Evolutionary conservation across 2,797 vertebrate genomes (phyloP).

Genomic region (Manis pentadactyla): DNA sequence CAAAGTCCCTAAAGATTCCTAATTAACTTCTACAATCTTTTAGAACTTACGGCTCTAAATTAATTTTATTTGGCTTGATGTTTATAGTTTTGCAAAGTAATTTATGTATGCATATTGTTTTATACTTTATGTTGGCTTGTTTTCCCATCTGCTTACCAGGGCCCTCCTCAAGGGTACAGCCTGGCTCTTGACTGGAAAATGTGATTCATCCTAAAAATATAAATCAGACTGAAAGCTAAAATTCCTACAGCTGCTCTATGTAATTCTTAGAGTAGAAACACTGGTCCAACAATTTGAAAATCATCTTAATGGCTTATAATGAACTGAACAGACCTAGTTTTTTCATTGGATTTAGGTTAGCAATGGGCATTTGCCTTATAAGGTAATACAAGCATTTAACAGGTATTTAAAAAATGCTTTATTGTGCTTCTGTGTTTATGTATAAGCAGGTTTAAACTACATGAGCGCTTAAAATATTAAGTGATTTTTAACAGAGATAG

Average conservation of each 20-base stretch:
- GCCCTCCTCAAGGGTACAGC: not conserved
- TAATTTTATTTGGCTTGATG: constrained; percentile 31
- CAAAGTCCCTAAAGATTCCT: not conserved
- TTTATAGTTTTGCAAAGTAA: constrained; percentile 32
- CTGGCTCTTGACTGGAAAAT: not conserved
- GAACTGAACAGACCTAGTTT: not conserved
- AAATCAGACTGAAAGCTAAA: not conserved
- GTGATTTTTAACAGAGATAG: constrained; percentile 49
- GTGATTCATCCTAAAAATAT: constrained; percentile 19
- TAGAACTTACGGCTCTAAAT: constrained; percentile 21
- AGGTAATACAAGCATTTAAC: constrained; percentile 25
- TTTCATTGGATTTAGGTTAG: constrained; percentile 8
- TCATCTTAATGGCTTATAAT: not conserved
- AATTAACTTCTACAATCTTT: constrained; percentile 7
- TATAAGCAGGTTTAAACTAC: constrained; percentile 17
- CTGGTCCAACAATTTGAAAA: not conserved
- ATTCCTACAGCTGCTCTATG: not conserved
- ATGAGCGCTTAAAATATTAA: not conserved
- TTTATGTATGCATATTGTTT: not conserved
- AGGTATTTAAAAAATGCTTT: constrained; percentile 48
- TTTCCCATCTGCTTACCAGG: constrained; percentile 5
- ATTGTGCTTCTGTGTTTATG: constrained; percentile 25
- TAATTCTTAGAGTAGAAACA: constrained; percentile 5
- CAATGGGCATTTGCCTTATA: constrained; percentile 33
- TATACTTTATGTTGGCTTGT: not conserved